Evolutionary conservation across 1,140 invertebrate species (phyloP).

Genomic region (Eurosta solidaginis): DNA sequence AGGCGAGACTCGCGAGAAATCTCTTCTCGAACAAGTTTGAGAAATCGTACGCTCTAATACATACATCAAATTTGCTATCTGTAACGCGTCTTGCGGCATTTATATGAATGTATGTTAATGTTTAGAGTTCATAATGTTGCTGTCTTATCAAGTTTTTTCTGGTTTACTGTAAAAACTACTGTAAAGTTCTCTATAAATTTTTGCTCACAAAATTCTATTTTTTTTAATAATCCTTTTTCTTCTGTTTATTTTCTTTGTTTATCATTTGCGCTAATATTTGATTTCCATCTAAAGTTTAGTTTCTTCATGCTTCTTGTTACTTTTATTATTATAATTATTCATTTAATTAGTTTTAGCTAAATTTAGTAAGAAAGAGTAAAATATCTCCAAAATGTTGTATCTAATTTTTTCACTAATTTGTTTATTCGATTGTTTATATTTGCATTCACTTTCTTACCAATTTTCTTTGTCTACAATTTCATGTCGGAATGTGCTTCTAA

Average conservation of each 20-base stretch:
- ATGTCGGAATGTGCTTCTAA: not conserved
- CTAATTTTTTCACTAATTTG: conserved; percentile 19
- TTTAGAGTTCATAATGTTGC: not conserved
- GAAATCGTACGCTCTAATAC: too few species aligned
- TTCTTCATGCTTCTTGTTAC: conserved; percentile 11
- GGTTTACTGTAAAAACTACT: conserved; percentile 31
- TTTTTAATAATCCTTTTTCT: conserved; percentile 23
- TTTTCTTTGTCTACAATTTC: not conserved
- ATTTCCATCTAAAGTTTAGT: not conserved
- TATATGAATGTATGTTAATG: not conserved
- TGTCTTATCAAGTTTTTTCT: not conserved
- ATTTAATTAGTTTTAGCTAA: conserved; percentile 14
- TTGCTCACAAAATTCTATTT: conserved; percentile 31
- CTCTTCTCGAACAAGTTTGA: too few species aligned
- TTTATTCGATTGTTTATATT: not conserved
- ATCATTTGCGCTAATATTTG: conserved; percentile 6
- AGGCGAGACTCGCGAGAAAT: too few species aligned
- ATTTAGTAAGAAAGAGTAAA: conserved; percentile 35
- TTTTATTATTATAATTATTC: not conserved
- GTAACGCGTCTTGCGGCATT: too few species aligned
- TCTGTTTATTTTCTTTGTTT: not conserved
- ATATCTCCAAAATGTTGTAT: conserved; percentile 36
- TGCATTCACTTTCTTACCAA: not conserved
- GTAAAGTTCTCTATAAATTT: conserved; percentile 31
- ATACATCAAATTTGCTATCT: too few species aligned